Base-by-base conservation (phyloP, 2,113 vertebrate genomes). In the Lathamus discolor region DNA sequence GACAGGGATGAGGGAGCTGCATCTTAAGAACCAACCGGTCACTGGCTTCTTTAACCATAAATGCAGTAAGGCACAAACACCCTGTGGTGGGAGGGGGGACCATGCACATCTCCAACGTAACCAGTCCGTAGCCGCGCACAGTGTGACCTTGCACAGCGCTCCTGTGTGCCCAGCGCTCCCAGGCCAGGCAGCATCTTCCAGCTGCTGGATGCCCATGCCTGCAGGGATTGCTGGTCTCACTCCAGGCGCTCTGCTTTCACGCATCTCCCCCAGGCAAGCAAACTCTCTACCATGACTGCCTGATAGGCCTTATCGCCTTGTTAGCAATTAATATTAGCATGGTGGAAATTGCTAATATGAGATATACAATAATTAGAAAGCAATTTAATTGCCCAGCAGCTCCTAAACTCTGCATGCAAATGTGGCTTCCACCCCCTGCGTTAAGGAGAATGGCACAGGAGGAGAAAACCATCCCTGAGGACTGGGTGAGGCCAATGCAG, bases 291-390 rank as follows among this genome's bases (percentile, higher is more conserved):
- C 77, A 59, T 11, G 22, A 20, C 90, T 44, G 83, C 52, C 72
- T 79, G 88, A 80, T 79, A 80, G 0, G 17, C 46, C 90, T 95
- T 92, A 95, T 92, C 62, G 0, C 16, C 63, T 3, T 92, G 86
- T 95, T 88, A 90, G 93, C 90, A 90, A 86, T 95, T 92, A 94
- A 91, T 96, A 90, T 93, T 90, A 96, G 83, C 90, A 69, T 1
- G 61, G 88, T 78, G 88, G 95, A 93, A 94, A 88, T 82, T 66
- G 66, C 91, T 96, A 95, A 91, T 95, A 72, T 76, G 90, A 2
- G 19, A 93, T 84, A 96, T n/a, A 76, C 83, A 94, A 72, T 93
- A 90, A 94, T 96, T 95, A 92, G 83, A 93, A 92, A 86, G 88
- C 85, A 84, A 72, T 92, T 89, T 92, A 95, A 94, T 91, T 94